Percentiles rank a stretch among this genome's conserved stretches.
phyloP scores from a whole-genome alignment of 2,113 vertebrate species.

The Phylloscopus whistleri region DNA sequence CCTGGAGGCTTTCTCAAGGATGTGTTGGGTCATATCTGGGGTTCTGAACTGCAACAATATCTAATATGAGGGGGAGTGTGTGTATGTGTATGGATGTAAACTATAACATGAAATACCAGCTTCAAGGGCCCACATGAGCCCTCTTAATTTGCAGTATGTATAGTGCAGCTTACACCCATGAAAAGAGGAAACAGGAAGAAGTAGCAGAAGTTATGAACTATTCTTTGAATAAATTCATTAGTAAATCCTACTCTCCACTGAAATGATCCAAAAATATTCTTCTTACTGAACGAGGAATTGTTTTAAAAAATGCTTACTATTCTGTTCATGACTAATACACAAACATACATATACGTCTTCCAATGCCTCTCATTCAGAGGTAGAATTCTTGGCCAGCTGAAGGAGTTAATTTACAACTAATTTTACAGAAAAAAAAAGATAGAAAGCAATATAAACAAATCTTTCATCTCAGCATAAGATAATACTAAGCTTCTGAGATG shows the following conservation, averaged over 20 bases:
- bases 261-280: background rate
- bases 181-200: background rate
- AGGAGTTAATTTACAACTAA: background rate
- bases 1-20: background rate
- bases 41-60: background rate
- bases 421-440: background rate
- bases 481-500: background rate
- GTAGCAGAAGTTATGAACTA: background rate
- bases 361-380: background rate
- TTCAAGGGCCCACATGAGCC: background rate
- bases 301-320: background rate
- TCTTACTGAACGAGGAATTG: background rate
- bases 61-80: background rate
- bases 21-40: background rate
- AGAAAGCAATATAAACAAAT: background rate
- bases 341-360: background rate
- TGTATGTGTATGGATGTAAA: background rate
- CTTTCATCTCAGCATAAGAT: background rate
- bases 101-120: background rate
- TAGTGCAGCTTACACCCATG: background rate
- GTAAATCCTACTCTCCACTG: background rate
- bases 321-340: background rate
- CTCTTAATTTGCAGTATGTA: background rate
- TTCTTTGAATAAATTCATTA: background rate
- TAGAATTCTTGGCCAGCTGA: background rate